phyloP scores from a whole-genome alignment of 2,888 invertebrate species.

The Schizaphis graminum region DNA sequence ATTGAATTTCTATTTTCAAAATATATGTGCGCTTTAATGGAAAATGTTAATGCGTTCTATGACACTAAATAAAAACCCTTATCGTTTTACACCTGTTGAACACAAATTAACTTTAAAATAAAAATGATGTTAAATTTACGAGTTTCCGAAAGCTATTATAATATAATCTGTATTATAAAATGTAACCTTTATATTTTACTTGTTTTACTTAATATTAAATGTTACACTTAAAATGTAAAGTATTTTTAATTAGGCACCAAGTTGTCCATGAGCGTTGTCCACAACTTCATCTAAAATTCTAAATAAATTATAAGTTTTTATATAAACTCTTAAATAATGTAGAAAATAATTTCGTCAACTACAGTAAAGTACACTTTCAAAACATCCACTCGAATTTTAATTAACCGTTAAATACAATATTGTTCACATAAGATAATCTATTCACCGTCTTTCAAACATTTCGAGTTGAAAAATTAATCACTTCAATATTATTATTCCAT shows the following conservation, averaged over 20 bases:
- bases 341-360: not conserved
- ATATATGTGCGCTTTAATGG: not conserved
- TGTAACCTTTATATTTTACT: not conserved
- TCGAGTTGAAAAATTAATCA: not conserved
- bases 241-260: not conserved
- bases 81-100: constrained; percentile 38
- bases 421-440: not conserved
- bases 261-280: not conserved
- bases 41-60: constrained; percentile 15
- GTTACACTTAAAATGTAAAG: not conserved
- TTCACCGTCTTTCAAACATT: not conserved
- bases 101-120: constrained; percentile 32
- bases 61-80: not conserved
- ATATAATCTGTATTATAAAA: not conserved
- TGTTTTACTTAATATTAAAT: not conserved
- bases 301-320: not conserved
- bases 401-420: not conserved
- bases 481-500: not conserved
- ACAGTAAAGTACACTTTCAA: not conserved
- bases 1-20: not conserved
- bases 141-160: constrained; percentile 12
- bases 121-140: not conserved
- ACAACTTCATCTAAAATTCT: not conserved
- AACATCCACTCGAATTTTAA: not conserved
- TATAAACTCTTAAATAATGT: not conserved